Base-by-base conservation (phyloP, 2,888 invertebrate species). In the Bombylius major region DNA sequence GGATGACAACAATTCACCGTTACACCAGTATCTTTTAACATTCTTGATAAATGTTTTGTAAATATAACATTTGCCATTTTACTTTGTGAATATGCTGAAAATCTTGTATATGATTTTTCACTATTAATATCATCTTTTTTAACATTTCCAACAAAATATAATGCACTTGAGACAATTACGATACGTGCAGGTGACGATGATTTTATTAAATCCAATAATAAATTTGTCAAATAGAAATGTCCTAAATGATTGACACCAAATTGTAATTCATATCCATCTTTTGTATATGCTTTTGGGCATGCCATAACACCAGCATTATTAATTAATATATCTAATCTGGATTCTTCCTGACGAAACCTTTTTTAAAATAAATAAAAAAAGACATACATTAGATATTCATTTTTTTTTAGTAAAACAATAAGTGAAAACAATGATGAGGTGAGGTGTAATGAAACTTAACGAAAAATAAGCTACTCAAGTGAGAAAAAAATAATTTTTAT, bases 61-160 rank as follows among this genome's bases (percentile, higher is more conserved):
- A 90, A 90, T 48, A 91, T 68, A 47, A 90, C 70, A 67, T 89
- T 89, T 0, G 89, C 87, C 53, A 88, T 70, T 77, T 91, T 90
- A 69, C 89, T 89, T 68, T 85, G 85, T 36, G 75, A 73, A 66
- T 91, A 91, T 0, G 87, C 87, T 54, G 78, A 78, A 6, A 78
- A 67, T 5, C 84, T 73, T 62, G 76, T 80, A 64, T 91, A 92
- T 0, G 75, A 69, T 55, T 78, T 76, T 63, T 86, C 83, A 63
- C 80, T 83, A 70, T 90, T 88, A 51, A 88, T 69, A 69, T 89
- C 87, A 9, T 84, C 80, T 46, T 85, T 82, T 63, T 83, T 74
- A 14, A 87, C 79, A 44, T 69, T 66, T 0, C 89, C 90, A 61
- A 79, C 75, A 51, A 70, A 66, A 71, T 92, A 85, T 1, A 86